phyloP scores from a whole-genome alignment of 2,888 invertebrate species.

The Pachydiplax longipennis region DNA sequence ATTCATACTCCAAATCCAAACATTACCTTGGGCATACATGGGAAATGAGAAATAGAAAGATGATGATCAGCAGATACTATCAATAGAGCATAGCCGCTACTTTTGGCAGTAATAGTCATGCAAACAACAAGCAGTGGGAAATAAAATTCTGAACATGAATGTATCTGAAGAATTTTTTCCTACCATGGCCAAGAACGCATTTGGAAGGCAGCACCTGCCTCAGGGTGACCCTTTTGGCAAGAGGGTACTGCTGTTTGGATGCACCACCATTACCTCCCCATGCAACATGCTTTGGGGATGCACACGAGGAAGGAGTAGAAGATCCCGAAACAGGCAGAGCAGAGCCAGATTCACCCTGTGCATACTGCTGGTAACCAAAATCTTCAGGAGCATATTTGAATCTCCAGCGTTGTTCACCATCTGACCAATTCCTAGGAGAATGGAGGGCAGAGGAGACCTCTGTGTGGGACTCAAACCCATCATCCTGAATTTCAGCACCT shows the following conservation, averaged over 20 bases:
- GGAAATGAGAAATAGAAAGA: conserved; percentile 43
- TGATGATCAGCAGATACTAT: conserved; percentile 4
- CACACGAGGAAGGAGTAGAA: conserved; percentile 66
- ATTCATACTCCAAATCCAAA: conserved; percentile 7
- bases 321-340: conserved; percentile 57
- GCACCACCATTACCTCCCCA: conserved; percentile 23
- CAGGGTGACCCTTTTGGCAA: conserved; percentile 65
- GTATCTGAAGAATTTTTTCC: conserved; percentile 22
- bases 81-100: not conserved
- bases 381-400: conserved; percentile 49
- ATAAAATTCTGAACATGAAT: not conserved
- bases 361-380: conserved; percentile 44
- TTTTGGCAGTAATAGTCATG: conserved; percentile 27
- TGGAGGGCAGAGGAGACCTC: conserved; percentile 14
- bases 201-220: conserved; percentile 65
- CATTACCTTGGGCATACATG: not conserved
- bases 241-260: conserved; percentile 52
- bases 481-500: not conserved
- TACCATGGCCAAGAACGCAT: conserved; percentile 61
- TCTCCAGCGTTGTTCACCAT: conserved; percentile 43
- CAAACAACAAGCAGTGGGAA: conserved; percentile 30
- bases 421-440: conserved; percentile 27
- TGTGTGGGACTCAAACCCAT: conserved; percentile 21
- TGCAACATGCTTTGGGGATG: conserved; percentile 57
- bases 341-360: conserved; percentile 9